Evolutionary conservation across 2,113 vertebrate species (phyloP).

Genomic region (Ailurus styani): DNA sequence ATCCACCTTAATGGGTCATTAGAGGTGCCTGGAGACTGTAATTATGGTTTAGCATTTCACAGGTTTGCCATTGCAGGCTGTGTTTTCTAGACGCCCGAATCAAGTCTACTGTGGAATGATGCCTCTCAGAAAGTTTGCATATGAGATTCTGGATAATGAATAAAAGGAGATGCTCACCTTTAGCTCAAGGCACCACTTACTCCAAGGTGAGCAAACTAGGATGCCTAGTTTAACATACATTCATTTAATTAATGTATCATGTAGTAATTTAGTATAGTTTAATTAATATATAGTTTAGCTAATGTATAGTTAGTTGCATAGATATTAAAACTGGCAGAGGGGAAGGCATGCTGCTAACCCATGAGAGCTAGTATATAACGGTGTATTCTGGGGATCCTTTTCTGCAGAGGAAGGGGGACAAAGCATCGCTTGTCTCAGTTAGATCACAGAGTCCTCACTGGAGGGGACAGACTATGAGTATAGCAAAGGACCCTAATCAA

Average conservation of each 20-base stretch:
- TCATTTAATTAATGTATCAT: neutral
- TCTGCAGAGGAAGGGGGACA: neutral
- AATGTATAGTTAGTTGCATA: neutral
- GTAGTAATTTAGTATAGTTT: neutral
- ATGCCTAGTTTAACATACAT: neutral
- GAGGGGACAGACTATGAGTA: neutral
- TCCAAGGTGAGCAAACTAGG: neutral
- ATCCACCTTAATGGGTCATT: constrained; percentile 82
- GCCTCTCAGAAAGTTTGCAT: constrained; percentile 38
- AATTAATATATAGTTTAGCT: neutral
- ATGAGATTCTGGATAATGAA: neutral
- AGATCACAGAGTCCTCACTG: neutral
- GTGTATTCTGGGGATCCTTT: neutral
- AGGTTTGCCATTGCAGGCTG: constrained; percentile 72
- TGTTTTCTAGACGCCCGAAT: constrained; percentile 76
- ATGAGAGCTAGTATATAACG: neutral
- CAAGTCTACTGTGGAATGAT: constrained; percentile 77
- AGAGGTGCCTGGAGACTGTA: constrained; percentile 81
- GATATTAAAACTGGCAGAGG: neutral
- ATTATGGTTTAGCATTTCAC: constrained; percentile 85
- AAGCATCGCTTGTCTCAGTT: neutral
- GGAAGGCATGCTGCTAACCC: neutral
- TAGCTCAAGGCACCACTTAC: neutral
- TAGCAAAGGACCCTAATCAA: neutral
- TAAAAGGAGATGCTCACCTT: neutral